Evolutionary conservation across 2,888 invertebrate species (phyloP).

Genomic region (Apodemia zela): DNA sequence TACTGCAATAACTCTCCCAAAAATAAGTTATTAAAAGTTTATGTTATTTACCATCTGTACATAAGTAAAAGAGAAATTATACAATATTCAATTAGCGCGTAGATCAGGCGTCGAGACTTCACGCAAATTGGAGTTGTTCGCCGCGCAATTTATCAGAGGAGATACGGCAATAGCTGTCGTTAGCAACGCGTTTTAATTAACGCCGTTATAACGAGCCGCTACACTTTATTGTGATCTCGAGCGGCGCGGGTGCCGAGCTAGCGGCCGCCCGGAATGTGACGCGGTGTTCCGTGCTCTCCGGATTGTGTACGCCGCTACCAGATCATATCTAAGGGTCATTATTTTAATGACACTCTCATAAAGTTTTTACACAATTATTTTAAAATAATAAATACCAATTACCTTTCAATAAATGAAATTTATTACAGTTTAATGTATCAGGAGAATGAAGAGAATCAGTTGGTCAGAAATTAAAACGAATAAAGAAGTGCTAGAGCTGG

Average conservation of each 20-base stretch:
- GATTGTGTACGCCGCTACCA: background rate
- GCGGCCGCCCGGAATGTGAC: background rate
- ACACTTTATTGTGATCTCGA: slow-evolving; percentile 5
- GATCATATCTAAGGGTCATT: background rate
- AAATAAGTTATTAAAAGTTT: no score
- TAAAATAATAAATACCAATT: no score
- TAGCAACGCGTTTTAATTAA: slow-evolving; percentile 16
- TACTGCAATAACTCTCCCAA: no score
- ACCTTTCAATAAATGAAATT: no score
- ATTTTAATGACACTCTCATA: no score
- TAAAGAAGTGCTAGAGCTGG: no score
- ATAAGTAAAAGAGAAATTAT: background rate
- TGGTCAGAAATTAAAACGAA: no score
- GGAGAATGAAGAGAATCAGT: no score
- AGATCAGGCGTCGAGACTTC: slow-evolving; percentile 4
- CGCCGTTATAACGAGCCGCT: slow-evolving; percentile 15
- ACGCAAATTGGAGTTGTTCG: slow-evolving; percentile 16
- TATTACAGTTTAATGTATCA: no score
- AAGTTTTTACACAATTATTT: no score
- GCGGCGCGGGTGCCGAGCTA: background rate
- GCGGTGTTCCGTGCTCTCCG: background rate
- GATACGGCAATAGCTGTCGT: slow-evolving; percentile 14
- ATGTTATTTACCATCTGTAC: background rate
- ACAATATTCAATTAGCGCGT: slow-evolving; percentile 7
- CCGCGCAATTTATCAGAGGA: slow-evolving; percentile 11